Conservation (phyloP, 2,113 vertebrate species). For the Fregetta grallaria region DNA sequence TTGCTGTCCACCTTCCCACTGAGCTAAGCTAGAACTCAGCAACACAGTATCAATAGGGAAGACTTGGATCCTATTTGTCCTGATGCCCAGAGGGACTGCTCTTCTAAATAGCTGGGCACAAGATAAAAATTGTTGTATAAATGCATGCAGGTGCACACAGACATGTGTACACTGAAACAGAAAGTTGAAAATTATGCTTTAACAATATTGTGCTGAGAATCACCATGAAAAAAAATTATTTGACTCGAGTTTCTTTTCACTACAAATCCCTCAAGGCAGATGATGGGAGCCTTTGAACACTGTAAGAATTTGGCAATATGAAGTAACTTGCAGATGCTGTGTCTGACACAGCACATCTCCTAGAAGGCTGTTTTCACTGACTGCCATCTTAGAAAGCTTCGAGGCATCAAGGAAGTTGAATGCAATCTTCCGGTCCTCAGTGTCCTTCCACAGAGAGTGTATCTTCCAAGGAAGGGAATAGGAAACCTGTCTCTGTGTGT, state of each 20-base stretch:
- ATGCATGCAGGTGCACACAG: neutral
- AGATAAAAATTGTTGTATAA: neutral
- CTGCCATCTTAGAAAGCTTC: conserved; percentile 14
- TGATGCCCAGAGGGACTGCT: neutral
- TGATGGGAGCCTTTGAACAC: neutral
- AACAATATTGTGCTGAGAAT: neutral
- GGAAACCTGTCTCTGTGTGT: neutral
- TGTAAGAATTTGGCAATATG: neutral
- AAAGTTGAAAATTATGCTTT: neutral
- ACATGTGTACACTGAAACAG: neutral
- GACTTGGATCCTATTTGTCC: neutral
- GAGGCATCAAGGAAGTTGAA: neutral
- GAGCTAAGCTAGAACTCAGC: neutral
- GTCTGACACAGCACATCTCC: neutral
- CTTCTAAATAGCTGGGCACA: neutral
- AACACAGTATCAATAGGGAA: neutral
- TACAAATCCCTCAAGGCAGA: neutral
- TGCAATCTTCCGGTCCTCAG: neutral
- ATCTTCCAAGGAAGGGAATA: neutral
- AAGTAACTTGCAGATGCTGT: neutral
- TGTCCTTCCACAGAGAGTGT: neutral
- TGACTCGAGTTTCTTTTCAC: neutral
- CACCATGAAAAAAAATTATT: neutral
- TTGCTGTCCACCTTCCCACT: neutral
- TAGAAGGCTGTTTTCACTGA: neutral